Base-by-base conservation (phyloP, 2,797 vertebrate species). In the Coranthus polyacanthus region DNA sequence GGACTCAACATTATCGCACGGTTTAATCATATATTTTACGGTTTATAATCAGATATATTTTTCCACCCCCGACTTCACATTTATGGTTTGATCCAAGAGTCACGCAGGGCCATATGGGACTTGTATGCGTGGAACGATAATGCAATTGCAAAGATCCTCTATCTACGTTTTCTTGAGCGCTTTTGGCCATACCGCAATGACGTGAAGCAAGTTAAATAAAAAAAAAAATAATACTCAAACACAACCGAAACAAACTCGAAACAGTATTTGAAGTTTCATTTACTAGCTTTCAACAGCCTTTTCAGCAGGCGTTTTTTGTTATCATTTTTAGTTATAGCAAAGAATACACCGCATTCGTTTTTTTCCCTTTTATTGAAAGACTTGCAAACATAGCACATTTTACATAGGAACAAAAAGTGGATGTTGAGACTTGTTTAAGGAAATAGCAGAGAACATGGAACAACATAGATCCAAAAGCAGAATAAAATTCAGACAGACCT, bases 281-380 rank as follows among this genome's bases (percentile, higher is more conserved):
- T 12, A 7, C n/a, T n/a, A n/a, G n/a, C n/a, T n/a, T n/a, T n/a
- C n/a, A n/a, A n/a, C n/a, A n/a, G 29, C 8, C 29, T 32, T 32
- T 32, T 32, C 7, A n/a, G n/a, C n/a, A 32, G 29, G 26, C 5
- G 26, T 29, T 32, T 32, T 32, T 32, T 32, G 2, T 32, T 32
- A 32, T 32, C 10, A 32, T 32, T 32, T 9, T 32, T 7, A 32
- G 29, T 32, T 32, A 8, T 32, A 9, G 29, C 29, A 32, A 32
- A 32, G 29, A 32, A 32, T 32, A 32, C 29, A 32, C 8, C 29
- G 29, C 45, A 5, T 5, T 15, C n/a, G 55, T 51, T 70, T 78
- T 78, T 63, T 67, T 55, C n/a, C 51, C 16, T 91, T 94, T 94
- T 91, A 93, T 94, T 95, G 78, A 92, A 93, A 92, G 88, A 84